Base-by-base conservation (phyloP, 2,888 invertebrate species). In the Napeogenes inachia region DNA sequence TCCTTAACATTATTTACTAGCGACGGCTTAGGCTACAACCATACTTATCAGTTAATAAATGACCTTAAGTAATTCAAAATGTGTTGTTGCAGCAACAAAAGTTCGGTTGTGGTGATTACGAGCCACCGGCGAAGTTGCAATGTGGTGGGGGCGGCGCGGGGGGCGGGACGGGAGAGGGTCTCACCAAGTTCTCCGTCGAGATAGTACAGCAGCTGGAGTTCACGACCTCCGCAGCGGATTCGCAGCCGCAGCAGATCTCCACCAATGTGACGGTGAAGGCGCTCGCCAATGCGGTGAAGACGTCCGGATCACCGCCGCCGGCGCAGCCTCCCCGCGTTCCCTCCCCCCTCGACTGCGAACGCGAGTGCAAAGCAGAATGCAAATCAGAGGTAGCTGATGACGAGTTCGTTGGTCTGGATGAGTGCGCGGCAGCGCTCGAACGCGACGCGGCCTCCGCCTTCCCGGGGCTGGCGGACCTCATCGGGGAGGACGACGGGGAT, bases 191-290 rank as follows among this genome's bases (percentile, higher is more conserved):
- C 88, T 96, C 96, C 4, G 97, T 97, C 66, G 97, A 97, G 87
- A 97, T 97, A 74, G 97, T 97, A 32, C 97, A 97, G 82, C 97
- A 96, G 82, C 89, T 96, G 60, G 96, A 97, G 83, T 97, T 97
- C 81, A 96, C 96, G 68, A 96, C 96, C 53, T 96, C 95, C 56
- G 95, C 95, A 59, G 96, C 96, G 56, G 96, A 95, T 79, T 95
- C 95, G 6, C 96, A 96, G 79, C 95, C 96, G 59, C 96, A 97
- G 79, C 96, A 97, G 86, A 97, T 97, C 71, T 96, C 95, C 77
- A 97, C 97, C 70, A 97, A 97, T 91, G 97, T 97, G 63, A 97
- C 97, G 59, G 97, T 97, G 68, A 97, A 97, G 73, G 89, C 88
- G 64, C 82, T 89, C 75, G 91, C 82, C 71, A 92, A 88, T 77